Evolutionary conservation across 2,113 vertebrate species (phyloP).

Genomic region (Xiphophorus couchianus): DNA sequence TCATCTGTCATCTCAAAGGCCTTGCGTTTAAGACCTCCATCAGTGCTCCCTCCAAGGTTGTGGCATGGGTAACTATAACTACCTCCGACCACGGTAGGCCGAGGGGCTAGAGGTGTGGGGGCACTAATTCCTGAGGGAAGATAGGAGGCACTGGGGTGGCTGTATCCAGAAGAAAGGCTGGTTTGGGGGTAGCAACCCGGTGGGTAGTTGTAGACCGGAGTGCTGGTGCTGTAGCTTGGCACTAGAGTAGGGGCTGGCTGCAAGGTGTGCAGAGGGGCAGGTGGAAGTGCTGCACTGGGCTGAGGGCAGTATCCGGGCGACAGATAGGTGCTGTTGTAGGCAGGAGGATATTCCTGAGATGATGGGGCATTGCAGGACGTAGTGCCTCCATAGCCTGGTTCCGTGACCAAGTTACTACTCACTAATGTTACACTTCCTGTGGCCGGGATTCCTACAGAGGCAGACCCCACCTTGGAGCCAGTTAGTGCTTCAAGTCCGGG

Average conservation of each 20-base stretch:
- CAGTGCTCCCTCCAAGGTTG: constrained; percentile 70
- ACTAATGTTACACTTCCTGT: constrained; percentile 84
- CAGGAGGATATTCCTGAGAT: constrained; percentile 87
- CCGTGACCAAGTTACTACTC: constrained; percentile 71
- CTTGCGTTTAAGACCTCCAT: constrained; percentile 86
- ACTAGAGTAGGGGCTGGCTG: constrained; percentile 80
- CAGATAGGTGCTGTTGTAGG: constrained; percentile 87
- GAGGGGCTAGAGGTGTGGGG: constrained; percentile 83
- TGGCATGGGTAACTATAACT: constrained; percentile 82
- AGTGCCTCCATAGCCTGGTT: constrained; percentile 80
- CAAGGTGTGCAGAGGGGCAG: constrained; percentile 72
- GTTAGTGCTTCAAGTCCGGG: constrained; percentile 87
- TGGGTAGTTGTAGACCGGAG: constrained; percentile 87
- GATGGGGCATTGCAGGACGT: constrained; percentile 64
- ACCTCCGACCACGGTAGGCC: constrained; percentile 77
- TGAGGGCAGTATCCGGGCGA: constrained; percentile 87
- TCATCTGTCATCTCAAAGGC: constrained; percentile 83
- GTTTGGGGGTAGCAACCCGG: constrained; percentile 79
- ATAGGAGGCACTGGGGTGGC: constrained; percentile 85
- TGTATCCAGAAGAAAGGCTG: constrained; percentile 82
- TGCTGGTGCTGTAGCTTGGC: constrained; percentile 83
- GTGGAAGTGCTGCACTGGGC: constrained; percentile 77
- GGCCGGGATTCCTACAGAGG: constrained; percentile 75
- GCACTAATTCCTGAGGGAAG: constrained; percentile 85
- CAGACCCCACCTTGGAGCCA: constrained; percentile 78